These are phyloP conservation scores for Drosophila meridionalis DNA, from an alignment of 2,888 invertebrate genomes.

Conservation along the genomic window DNA sequence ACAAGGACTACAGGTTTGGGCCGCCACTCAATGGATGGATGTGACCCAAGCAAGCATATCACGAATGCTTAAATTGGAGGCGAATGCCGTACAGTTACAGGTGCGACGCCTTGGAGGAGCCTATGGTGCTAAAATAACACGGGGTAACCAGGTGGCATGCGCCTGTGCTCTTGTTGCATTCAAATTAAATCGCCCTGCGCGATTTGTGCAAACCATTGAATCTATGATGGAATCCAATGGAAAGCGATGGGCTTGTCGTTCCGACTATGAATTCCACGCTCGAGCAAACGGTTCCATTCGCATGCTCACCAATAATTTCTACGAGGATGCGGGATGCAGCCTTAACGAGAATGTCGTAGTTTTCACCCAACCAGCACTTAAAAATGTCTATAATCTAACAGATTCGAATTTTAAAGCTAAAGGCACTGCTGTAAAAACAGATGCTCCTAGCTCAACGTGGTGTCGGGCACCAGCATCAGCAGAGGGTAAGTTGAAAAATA, in stretches of 20 bases:
- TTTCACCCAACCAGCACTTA: conserved; percentile 74
- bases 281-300: conserved; percentile 88
- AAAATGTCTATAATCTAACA: conserved; percentile 88
- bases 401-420: conserved; percentile 88
- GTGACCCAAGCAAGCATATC: conserved; percentile 87
- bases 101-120: conserved; percentile 92
- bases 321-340: conserved; percentile 86
- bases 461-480: conserved; percentile 88
- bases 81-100: conserved; percentile 89
- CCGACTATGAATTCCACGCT: conserved; percentile 89
- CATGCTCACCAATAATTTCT: conserved; percentile 87
- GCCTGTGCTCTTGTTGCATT: conserved; percentile 90
- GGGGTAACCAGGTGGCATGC: conserved; percentile 87
- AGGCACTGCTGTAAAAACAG: conserved; percentile 88
- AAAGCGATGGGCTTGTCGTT: conserved; percentile 87
- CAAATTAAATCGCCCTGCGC: conserved; percentile 87
- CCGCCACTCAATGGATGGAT: conserved; percentile 89
- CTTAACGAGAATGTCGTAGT: conserved; percentile 86
- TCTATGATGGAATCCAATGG: conserved; percentile 90
- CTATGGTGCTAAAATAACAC: conserved; percentile 91
- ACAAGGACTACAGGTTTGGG: conserved; percentile 89
- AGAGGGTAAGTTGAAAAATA: conserved; percentile 85
- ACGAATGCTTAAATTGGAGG: conserved; percentile 84
- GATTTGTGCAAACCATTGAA: conserved; percentile 90
- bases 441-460: conserved; percentile 89